Conservation (phyloP, 2,888 invertebrate species). For the Bhutanitis thaidina region DNA sequence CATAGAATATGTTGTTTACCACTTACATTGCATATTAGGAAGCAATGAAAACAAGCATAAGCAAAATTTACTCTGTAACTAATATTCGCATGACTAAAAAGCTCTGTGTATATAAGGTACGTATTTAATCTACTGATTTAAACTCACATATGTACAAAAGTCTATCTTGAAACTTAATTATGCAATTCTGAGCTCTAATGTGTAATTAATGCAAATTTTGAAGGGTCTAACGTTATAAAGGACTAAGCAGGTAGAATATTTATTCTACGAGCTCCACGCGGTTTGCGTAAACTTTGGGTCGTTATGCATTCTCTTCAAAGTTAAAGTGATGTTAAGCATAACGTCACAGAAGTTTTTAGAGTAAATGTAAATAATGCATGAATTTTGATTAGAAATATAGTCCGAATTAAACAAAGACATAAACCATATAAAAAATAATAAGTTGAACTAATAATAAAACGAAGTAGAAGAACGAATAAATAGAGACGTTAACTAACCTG, state of each 20-base stretch:
- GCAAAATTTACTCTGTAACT: too few relatives aligned
- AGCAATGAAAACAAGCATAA: too few relatives aligned
- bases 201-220: conserved; percentile 65
- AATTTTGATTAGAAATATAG: too few relatives aligned
- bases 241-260: conserved; percentile 56
- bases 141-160: conserved; percentile 28
- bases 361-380: conserved; percentile 1
- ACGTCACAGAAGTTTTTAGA: conserved; percentile 13
- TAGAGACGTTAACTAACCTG: not conserved
- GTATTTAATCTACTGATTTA: not conserved
- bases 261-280: conserved; percentile 37
- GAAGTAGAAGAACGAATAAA: not conserved
- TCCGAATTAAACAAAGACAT: too few relatives aligned
- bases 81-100: too few relatives aligned
- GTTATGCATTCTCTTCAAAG: conserved; percentile 26
- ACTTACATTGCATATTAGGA: too few relatives aligned
- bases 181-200: conserved; percentile 58
- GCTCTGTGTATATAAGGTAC: not conserved
- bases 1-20: too few relatives aligned
- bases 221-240: conserved; percentile 52
- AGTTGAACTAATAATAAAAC: not conserved
- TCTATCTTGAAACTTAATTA: conserved; percentile 48
- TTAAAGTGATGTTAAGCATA: conserved; percentile 28
- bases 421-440: too few relatives aligned
- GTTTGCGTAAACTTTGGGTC: conserved; percentile 33